These are phyloP conservation scores for Acanthopleura granulata DNA, from an alignment of 2,888 invertebrate species.

Conservation along the genomic window DNA sequence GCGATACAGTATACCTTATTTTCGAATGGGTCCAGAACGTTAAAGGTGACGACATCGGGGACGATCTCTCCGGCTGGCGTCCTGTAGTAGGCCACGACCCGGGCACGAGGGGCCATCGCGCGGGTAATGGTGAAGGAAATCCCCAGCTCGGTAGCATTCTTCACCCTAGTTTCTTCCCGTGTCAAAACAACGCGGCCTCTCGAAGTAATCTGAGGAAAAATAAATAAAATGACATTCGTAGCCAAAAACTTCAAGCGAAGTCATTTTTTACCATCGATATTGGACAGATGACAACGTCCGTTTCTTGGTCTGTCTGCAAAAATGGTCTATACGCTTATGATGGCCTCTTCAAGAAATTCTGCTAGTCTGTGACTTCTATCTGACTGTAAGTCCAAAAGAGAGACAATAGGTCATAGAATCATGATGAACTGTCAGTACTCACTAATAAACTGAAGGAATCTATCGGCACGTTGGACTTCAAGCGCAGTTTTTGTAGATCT, in stretches of 20 bases:
- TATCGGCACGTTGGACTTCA: background rate
- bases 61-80: background rate
- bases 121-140: slow-evolving; percentile 1
- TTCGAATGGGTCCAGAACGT: slow-evolving; percentile 7
- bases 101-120: slow-evolving; percentile 3
- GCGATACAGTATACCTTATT: background rate
- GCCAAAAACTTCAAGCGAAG: too few species aligned
- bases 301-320: too few species aligned
- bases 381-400: too few species aligned
- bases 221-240: too few species aligned
- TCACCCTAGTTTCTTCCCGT: background rate
- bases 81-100: background rate
- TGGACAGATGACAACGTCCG: too few species aligned
- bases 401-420: too few species aligned
- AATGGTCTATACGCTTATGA: too few species aligned
- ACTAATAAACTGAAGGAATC: background rate
- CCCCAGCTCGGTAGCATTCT: background rate
- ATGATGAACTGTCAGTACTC: too few species aligned
- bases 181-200: slow-evolving; percentile 4
- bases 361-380: too few species aligned
- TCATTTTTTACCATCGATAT: too few species aligned
- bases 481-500: background rate
- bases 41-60: slow-evolving; percentile 9
- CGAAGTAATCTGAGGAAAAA: background rate
- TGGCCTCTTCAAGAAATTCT: too few species aligned